Base-by-base conservation (phyloP, 2,113 vertebrate species). In the Ariopsis seemanni region DNA sequence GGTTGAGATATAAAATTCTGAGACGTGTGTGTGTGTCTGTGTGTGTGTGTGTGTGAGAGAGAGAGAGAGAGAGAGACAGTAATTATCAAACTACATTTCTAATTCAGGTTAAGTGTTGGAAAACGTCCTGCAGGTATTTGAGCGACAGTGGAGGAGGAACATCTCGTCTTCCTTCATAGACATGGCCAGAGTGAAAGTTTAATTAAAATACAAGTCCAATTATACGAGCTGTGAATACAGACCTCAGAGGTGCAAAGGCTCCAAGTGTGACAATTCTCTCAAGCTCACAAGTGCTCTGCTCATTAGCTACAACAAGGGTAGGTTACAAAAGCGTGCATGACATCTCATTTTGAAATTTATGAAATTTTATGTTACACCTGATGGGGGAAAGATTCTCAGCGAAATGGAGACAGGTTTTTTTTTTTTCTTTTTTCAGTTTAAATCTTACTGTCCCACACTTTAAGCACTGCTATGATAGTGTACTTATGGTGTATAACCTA, bases 141-240 rank as follows among this genome's bases (percentile, higher is more conserved):
- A 75, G 42, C 2, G 48, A 11, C 72, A 25, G 18, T 25, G 42
- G 18, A 52, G 20, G 42, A 75, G 48, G 48, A 75, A 75, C 4
- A 12, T 11, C 42, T 48, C 48, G 50, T 50, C 42, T 81, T 85
- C 57, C 57, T 25, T 25, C 62, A 91, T 77, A 90, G 86, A 92
- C 89, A 88, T 85, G 89, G 90, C 83, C 91, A 90, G 91, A 93
- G 92, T 91, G 86, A 91, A 92, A 93, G 88, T 93, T 83, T 91
- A 90, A 94, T 93, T 90, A 91, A 93, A 80, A 94, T 93, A 87
- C 88, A 88, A 88, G 91, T 94, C 88, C 91, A 93, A 92, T 95
- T 92, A 94, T 91, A 85, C 89, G 90, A 91, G 80, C 91, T 91
- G 91, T 93, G 90, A 93, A 91, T 93, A 87, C 90, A 63, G 53